Percentiles rank a stretch among this genome's conserved stretches.
Conservation (phyloP, 1,140 invertebrate genomes). For the Chironomus striatipennis region DNA sequence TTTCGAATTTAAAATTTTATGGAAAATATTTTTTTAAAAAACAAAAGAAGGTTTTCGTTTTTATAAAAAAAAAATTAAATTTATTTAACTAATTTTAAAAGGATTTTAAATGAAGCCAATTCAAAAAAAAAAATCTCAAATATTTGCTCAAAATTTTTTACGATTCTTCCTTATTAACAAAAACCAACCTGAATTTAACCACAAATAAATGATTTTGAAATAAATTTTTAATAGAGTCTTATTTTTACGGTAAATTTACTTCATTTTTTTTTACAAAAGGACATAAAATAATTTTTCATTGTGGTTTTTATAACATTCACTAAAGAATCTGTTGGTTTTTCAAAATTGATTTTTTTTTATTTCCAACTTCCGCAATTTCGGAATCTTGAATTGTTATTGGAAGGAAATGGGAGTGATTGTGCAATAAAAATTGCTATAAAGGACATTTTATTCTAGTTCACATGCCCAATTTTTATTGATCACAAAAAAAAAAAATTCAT, state of each 20-base stretch:
- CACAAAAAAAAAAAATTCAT: too few relatives aligned
- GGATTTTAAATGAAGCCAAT: too few relatives aligned
- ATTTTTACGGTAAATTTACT: not conserved
- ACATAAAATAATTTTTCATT: too few relatives aligned
- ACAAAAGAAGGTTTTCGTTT: too few relatives aligned
- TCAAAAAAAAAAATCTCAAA: not conserved
- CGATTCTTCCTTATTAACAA: not conserved
- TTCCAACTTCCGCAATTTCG: slow-evolving; percentile 5
- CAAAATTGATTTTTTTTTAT: too few relatives aligned
- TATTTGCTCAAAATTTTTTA: not conserved
- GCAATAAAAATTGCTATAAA: slow-evolving; percentile 9
- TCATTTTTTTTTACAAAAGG: too few relatives aligned
- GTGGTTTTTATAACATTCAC: too few relatives aligned
- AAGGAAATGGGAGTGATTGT: slow-evolving; percentile 22
- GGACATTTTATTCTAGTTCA: not conserved
- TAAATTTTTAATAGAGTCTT: not conserved
- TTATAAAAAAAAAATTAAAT: too few relatives aligned
- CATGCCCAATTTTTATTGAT: not conserved
- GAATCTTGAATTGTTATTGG: not conserved
- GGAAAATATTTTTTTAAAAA: too few relatives aligned
- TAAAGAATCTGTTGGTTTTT: too few relatives aligned
- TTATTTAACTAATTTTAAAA: too few relatives aligned
- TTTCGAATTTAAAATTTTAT: too few relatives aligned
- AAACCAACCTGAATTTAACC: not conserved
- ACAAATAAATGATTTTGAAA: not conserved